Base-by-base conservation (phyloP, 2,888 invertebrate species). In the Suillia variegata region DNA sequence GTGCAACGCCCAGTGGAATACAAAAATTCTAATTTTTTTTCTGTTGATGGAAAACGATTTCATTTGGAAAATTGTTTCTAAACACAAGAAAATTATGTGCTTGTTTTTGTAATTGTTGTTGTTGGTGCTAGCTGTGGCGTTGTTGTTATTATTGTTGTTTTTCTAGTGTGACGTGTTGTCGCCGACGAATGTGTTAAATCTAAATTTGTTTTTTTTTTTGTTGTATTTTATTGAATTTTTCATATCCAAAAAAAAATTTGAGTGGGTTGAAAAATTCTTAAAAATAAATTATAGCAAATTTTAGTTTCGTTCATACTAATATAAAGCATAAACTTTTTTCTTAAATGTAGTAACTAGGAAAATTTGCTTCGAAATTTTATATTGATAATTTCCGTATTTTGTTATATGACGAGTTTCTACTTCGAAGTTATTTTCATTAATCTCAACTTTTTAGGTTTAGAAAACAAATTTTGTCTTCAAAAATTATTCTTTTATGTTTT, bases 41-140 rank as follows among this genome's bases (percentile, higher is more conserved):
- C 58, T 63, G 65, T 64, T 67, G 68, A 66, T 67, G 62, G 65
- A 65, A 64, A 62, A 59, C 62, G 59, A 64, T 65, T 65, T 69
- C 48, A 38, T 62, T 60, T 63, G 65, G 69, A 67, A 73, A 71
- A 69, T 66, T 66, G 69, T 69, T 71, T 64, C 50, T 50, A 60
- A 59, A 64, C 61, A 58, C 20, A 45, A 13, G 21, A 12, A 31
- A 47, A 49, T 49, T 18, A 21, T 34, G 5, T 13, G 31, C 5
- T 45, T 26, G 33, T 21, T n/a, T 31, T 55, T 33, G 8, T 55
- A 42, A 12, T 56, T 49, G 21, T 31, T 26, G 47, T 33, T 55
- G 38, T 38, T 38, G 4, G 6, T 6, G 38, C n/a, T 38, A n/a
- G n/a, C 4, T 6, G 38, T 38, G 38, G 38, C 20, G 6, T 4